These are phyloP conservation scores for Cataglyphis hispanica DNA, from an alignment of 1,140 invertebrate species.

Conservation along the genomic window DNA sequence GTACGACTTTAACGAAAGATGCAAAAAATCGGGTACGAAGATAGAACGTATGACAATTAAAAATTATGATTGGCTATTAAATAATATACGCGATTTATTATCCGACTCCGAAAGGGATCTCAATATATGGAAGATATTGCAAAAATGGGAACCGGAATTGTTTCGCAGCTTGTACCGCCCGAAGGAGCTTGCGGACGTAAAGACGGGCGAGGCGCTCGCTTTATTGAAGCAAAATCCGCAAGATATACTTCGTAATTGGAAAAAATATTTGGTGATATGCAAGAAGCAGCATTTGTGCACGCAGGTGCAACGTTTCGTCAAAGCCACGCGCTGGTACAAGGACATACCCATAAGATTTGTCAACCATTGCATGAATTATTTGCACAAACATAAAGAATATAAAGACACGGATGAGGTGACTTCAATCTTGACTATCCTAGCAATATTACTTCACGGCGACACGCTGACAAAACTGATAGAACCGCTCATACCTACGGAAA, in stretches of 20 bases:
- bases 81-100: neutral
- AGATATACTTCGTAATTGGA: constrained; percentile 72
- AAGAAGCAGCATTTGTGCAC: neutral
- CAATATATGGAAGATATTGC: neutral
- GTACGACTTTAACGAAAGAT: constrained; percentile 72
- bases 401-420: neutral
- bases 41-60: constrained; percentile 63
- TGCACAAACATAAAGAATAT: neutral
- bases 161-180: constrained; percentile 40
- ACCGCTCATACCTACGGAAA: constrained; percentile 60
- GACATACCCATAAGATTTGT: constrained; percentile 79
- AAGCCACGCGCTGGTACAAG: constrained; percentile 77
- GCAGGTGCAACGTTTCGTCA: constrained; percentile 69
- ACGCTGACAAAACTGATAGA: constrained; percentile 67
- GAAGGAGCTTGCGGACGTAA: neutral
- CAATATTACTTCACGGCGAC: constrained; percentile 65
- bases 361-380: neutral
- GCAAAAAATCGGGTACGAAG: neutral
- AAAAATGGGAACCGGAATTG: constrained; percentile 62
- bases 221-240: constrained; percentile 70
- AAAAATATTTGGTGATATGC: constrained; percentile 67
- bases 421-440: constrained; percentile 49
- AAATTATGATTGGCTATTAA: constrained; percentile 73
- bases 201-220: constrained; percentile 5
- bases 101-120: no score